Evolutionary conservation across 2,113 vertebrate genomes (phyloP), one percentile per base, ranked within the genome.

Genomic region (Lagenorhynchus albirostris): DNA sequence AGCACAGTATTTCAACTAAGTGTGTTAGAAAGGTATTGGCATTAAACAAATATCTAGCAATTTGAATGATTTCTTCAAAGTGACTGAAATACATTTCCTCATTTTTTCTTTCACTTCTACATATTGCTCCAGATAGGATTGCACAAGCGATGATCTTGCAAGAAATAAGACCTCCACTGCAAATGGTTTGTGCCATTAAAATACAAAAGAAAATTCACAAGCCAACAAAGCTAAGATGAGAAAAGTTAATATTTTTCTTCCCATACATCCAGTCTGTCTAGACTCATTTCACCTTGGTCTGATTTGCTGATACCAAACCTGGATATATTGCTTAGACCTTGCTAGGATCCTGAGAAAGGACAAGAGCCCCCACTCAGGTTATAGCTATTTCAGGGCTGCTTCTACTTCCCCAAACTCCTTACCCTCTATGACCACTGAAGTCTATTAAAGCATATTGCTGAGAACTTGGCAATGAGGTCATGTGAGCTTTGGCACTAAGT

Each of bases 71-170:
- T 79, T 96, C 67, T 93, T 80, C 93, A 47, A 84, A 94, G 26
- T 79, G 41, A 9, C 67, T 70, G 14, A 84, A 93, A 65, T 83
- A 44, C 33, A 50, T 44, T 87, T 96, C 44, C 50, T 94, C 47
- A 14, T 91, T 88, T 55, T 70, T 50, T 65, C 74, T 67, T 60
- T 77, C 18, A 18, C 76, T 67, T 47, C 50, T 70, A 55, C 9
- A 9, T 38, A 80, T 86, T 80, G 21, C 36, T 94, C 31, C 63
- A 95, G 4, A 31, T 29, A 90, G 33, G 55, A 65, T 88, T 82
- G 89, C 83, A 83, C 65, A 95, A 83, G 21, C 44, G 76, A 62
- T 94, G 76, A 38, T 41, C 74, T 94, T 80, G 70, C 58, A 95
- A 93, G 62, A 91, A 68, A 85, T 1, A 13, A 73, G 68, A 86